phyloP scores from a whole-genome alignment of 2,888 invertebrate genomes.

The Calliscelio sp. region DNA sequence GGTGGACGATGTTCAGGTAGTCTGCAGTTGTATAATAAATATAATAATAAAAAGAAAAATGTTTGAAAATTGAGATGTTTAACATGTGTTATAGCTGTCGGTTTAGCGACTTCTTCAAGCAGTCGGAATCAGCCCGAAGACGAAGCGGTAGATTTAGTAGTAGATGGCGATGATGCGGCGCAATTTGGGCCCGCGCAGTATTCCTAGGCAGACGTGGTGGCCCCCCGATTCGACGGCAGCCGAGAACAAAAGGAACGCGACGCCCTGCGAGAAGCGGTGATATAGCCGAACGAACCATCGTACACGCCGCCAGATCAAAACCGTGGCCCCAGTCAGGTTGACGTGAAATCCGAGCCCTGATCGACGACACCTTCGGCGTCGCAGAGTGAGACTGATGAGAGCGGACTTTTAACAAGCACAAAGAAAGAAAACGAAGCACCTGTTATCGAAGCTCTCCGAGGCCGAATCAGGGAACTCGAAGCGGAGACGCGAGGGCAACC shows the following conservation, averaged over 20 bases:
- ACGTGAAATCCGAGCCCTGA: conserved; percentile 85
- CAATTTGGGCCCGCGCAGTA: conserved; percentile 95
- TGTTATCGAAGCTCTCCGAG: conserved; percentile 91
- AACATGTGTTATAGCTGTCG: conserved; percentile 86
- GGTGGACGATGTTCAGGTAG: no score
- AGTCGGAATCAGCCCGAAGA: conserved; percentile 88
- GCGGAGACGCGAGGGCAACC: conserved; percentile 87
- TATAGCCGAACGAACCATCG: conserved; percentile 83
- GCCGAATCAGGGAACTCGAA: conserved; percentile 92
- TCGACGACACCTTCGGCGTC: conserved; percentile 79
- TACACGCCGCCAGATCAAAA: conserved; percentile 81
- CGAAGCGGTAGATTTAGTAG: conserved; percentile 91
- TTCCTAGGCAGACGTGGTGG: conserved; percentile 90
- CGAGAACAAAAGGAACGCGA: conserved; percentile 87
- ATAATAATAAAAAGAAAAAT: no score
- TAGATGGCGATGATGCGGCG: conserved; percentile 95
- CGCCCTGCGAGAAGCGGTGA: conserved; percentile 87
- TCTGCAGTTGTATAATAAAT: no score
- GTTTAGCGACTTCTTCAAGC: conserved; percentile 85
- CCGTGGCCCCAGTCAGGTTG: conserved; percentile 80
- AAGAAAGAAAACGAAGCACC: conserved; percentile 82
- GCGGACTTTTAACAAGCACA: conserved; percentile 76
- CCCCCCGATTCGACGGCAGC: conserved; percentile 86
- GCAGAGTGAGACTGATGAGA: conserved; percentile 80
- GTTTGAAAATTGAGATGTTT: no score